Conservation (phyloP, 2,797 vertebrate species). For the Danio choprae region DNA sequence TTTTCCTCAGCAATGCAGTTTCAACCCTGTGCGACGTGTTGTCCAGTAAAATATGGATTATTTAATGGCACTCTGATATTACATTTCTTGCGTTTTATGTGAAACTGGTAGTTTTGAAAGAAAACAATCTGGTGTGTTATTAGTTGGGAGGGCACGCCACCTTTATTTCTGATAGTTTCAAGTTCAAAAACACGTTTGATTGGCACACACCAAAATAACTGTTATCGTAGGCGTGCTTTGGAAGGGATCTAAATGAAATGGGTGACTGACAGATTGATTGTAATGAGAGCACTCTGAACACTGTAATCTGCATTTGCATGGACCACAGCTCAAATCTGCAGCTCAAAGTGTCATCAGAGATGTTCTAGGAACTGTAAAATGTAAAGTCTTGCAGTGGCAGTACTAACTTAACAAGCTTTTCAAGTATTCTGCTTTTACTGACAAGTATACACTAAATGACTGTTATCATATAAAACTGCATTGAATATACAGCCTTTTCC, state of each 20-base stretch:
- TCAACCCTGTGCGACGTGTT: too few relatives aligned
- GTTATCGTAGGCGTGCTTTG: neutral
- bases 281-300: constrained; percentile 5
- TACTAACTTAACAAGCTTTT: neutral
- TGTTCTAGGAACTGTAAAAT: neutral
- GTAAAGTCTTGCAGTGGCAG: neutral
- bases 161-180: neutral
- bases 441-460: neutral
- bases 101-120: neutral
- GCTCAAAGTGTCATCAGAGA: neutral
- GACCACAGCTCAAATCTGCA: neutral
- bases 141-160: neutral
- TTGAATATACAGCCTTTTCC: neutral
- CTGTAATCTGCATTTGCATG: neutral
- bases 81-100: neutral
- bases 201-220: neutral
- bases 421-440: neutral
- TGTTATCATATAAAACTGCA: neutral
- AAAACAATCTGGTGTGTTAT: constrained; percentile 18
- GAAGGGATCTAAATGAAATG: neutral
- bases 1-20: too few relatives aligned
- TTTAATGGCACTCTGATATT: neutral
- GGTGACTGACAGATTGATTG: constrained; percentile 13
- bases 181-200: neutral
- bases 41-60: too few relatives aligned